phyloP scores from a whole-genome alignment of 2,113 vertebrate species.

The Paedocypris sp. region DNA sequence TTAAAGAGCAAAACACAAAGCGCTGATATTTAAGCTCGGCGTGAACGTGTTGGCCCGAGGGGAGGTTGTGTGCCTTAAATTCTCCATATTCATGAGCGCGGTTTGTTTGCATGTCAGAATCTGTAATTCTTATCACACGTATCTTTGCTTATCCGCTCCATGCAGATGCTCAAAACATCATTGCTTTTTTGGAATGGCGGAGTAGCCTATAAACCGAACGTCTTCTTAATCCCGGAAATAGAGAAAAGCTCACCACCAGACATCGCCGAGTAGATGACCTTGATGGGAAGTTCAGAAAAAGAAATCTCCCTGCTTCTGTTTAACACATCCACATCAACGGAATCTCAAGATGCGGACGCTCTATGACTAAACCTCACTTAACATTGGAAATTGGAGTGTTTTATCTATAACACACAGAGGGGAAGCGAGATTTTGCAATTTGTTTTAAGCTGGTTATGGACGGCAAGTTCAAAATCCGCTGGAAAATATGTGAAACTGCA shows the following conservation, averaged over 20 bases:
- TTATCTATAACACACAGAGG: neutral
- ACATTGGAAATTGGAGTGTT: neutral
- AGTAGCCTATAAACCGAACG: too few relatives aligned
- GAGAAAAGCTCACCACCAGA: too few relatives aligned
- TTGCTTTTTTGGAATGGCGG: neutral
- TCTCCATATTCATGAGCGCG: constrained; percentile 25
- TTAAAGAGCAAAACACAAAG: constrained; percentile 32
- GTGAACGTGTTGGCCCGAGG: constrained; percentile 9
- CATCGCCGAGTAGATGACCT: neutral
- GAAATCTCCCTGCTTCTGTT: neutral
- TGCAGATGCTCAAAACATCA: neutral
- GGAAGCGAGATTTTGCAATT: neutral
- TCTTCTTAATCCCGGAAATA: too few relatives aligned
- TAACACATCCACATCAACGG: too few relatives aligned
- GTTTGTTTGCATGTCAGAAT: constrained; percentile 22
- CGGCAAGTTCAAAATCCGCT: neutral
- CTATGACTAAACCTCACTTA: neutral
- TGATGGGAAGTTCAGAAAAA: neutral
- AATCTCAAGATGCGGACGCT: too few relatives aligned
- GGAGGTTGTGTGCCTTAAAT: constrained; percentile 11
- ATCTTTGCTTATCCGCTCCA: constrained; percentile 5
- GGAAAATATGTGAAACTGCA: constrained; percentile 24
- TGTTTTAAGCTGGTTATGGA: constrained; percentile 6
- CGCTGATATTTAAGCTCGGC: constrained; percentile 25
- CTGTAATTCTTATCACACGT: constrained; percentile 6